Conservation (phyloP, 2,113 vertebrate genomes). For the Mus musculus region DNA sequence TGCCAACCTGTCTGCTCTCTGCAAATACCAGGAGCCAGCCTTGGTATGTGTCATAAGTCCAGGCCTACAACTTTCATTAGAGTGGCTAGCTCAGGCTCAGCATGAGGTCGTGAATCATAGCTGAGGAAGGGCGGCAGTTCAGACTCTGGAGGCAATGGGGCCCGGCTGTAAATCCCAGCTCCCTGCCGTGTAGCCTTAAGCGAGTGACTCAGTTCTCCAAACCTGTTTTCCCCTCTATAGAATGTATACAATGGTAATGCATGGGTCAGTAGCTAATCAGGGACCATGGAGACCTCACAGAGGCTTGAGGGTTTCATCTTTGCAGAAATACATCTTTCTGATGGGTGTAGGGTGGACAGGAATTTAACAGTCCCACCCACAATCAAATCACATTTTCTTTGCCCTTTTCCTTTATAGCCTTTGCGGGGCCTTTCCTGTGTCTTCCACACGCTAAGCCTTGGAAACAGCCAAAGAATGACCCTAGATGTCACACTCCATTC, state of each 20-base stretch:
- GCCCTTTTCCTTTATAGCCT: background rate
- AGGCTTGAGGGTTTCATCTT: background rate
- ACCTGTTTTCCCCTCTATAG: background rate
- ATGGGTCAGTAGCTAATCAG: background rate
- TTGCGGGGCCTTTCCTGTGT: background rate
- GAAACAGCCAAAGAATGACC: background rate
- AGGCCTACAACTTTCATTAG: fast-evolving
- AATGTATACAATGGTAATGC: background rate
- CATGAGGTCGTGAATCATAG: fast-evolving
- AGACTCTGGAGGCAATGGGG: no score
- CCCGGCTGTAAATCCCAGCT: background rate
- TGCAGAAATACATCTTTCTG: background rate
- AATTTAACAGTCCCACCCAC: background rate
- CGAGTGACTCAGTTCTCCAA: background rate
- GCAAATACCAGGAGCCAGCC: background rate
- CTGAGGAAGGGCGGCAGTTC: fast-evolving
- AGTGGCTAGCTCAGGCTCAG: background rate
- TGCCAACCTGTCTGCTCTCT: background rate
- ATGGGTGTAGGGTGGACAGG: fast-evolving
- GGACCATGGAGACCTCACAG: background rate
- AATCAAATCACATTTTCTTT: background rate
- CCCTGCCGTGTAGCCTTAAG: background rate
- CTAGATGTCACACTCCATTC: background rate
- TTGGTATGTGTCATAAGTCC: background rate
- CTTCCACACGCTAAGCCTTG: background rate